Evolutionary conservation across 2,797 vertebrate species (phyloP).

Genomic region (Peromyscus nudipes): DNA sequence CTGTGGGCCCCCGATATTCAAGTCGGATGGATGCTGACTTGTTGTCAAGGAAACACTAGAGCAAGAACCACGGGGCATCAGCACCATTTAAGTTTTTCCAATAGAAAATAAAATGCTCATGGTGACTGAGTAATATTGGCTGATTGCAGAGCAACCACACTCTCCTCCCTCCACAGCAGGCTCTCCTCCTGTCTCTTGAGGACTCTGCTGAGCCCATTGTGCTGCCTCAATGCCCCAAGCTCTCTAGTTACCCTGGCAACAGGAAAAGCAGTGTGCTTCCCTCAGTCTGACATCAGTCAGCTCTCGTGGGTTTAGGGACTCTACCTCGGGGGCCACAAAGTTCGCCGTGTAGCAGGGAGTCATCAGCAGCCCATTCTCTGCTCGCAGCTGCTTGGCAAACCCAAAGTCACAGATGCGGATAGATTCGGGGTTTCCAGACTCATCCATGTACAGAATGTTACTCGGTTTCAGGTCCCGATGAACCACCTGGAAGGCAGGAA

Average conservation of each 20-base stretch:
- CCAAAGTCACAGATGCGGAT: conserved; percentile 97
- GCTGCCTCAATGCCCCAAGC: accelerated
- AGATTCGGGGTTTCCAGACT: conserved; percentile 94
- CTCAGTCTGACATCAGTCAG: not conserved
- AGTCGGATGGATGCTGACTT: not conserved
- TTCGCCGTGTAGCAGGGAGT: conserved; percentile 99
- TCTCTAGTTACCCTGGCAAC: accelerated
- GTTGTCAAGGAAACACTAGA: not conserved
- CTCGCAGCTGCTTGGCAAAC: conserved; percentile 97
- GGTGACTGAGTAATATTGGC: accelerated
- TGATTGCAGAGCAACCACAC: accelerated
- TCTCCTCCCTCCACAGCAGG: not conserved
- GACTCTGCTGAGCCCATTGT: accelerated
- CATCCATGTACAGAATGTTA: conserved; percentile 96
- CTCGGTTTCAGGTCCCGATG: conserved; percentile 98
- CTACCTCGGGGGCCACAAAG: conserved; percentile 97
- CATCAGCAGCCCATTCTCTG: conserved; percentile 97
- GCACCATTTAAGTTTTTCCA: not conserved
- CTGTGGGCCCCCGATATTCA: not conserved
- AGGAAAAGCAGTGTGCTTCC: not conserved
- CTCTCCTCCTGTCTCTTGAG: accelerated
- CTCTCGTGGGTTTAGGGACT: not conserved
- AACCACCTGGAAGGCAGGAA: conserved; percentile 92
- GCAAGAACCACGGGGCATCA: no score
- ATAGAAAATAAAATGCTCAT: not conserved